Percentiles rank a stretch among this genome's conserved stretches.
phyloP scores from a whole-genome alignment of 2,113 vertebrate genomes.

The Asarcornis scutulata region DNA sequence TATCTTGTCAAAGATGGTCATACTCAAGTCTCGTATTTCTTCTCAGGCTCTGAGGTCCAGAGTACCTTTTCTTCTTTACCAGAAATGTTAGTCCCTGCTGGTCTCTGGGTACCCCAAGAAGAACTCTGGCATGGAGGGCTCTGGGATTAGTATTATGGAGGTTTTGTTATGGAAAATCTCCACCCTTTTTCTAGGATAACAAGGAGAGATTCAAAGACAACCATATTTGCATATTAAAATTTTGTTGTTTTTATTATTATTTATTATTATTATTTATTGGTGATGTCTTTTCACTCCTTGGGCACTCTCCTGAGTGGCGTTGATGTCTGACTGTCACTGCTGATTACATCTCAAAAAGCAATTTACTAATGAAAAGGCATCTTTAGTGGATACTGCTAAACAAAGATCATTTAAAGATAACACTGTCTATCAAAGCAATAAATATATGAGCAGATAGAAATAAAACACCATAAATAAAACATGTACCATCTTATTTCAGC shows the following conservation, averaged over 20 bases:
- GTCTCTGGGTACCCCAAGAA: neutral
- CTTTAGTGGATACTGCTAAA: neutral
- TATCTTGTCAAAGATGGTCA: neutral
- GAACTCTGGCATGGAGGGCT: neutral
- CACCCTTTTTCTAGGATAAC: neutral
- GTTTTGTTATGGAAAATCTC: neutral
- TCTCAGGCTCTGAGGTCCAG: neutral
- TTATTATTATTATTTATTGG: neutral
- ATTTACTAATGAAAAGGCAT: conserved; percentile 7
- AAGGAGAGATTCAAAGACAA: neutral
- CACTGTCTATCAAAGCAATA: conserved; percentile 27
- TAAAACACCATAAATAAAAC: conserved; percentile 30
- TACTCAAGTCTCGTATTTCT: neutral
- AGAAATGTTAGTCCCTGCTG: neutral
- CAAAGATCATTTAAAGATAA: conserved; percentile 1
- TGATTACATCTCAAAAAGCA: conserved; percentile 1
- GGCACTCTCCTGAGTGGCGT: neutral
- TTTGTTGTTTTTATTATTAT: neutral
- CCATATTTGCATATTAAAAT: neutral
- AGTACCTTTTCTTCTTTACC: neutral
- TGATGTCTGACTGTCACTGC: neutral
- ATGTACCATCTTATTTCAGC: conserved; percentile 10
- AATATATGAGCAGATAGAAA: conserved; percentile 44
- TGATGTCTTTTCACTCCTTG: neutral
- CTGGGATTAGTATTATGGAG: neutral